A percentile compares a stretch with the other conserved stretches of the same genome.
phyloP scores from a whole-genome alignment of 2,113 vertebrate genomes.

The Argyrosomus japonicus region DNA sequence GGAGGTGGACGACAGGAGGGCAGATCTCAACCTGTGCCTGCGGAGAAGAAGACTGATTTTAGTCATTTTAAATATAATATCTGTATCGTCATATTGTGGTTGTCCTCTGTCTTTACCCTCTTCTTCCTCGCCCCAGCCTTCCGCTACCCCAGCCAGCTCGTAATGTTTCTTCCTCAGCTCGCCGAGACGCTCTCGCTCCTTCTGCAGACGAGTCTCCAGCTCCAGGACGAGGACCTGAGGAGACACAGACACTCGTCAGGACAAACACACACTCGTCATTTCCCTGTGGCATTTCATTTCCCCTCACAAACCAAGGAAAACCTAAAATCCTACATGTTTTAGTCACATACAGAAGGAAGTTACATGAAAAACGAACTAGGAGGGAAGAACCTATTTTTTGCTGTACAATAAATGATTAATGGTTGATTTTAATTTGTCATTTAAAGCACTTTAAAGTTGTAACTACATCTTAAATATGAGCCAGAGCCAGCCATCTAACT shows the following conservation, averaged over 20 bases:
- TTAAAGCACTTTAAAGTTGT: neutral
- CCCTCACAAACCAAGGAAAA: neutral
- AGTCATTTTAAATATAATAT: neutral
- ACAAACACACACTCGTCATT: neutral
- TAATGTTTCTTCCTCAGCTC: slow-evolving; percentile 98
- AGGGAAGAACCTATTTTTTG: neutral
- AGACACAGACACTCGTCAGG: neutral
- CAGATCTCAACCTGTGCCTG: slow-evolving; percentile 80
- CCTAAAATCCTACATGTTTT: neutral
- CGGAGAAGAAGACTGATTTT: slow-evolving; percentile 17
- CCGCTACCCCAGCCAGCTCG: slow-evolving; percentile 91
- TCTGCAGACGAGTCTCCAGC: slow-evolving; percentile 94
- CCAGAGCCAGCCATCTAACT: neutral
- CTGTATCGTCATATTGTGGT: rapidly evolving
- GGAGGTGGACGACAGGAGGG: slow-evolving; percentile 12
- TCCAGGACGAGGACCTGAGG: slow-evolving; percentile 93
- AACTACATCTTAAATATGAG: neutral
- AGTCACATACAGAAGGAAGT: neutral
- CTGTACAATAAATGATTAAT: neutral
- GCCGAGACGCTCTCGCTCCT: slow-evolving; percentile 93
- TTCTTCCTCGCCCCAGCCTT: slow-evolving; percentile 91
- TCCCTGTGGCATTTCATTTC: neutral
- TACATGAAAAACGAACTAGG: neutral
- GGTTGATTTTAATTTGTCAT: neutral
- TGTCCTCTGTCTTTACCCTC: slow-evolving; percentile 69